Percentiles rank a stretch among this genome's conserved stretches.
These are phyloP conservation scores for Emydura subglobosa DNA, from an alignment of 2,113 vertebrate genomes.

Conservation along the genomic window DNA sequence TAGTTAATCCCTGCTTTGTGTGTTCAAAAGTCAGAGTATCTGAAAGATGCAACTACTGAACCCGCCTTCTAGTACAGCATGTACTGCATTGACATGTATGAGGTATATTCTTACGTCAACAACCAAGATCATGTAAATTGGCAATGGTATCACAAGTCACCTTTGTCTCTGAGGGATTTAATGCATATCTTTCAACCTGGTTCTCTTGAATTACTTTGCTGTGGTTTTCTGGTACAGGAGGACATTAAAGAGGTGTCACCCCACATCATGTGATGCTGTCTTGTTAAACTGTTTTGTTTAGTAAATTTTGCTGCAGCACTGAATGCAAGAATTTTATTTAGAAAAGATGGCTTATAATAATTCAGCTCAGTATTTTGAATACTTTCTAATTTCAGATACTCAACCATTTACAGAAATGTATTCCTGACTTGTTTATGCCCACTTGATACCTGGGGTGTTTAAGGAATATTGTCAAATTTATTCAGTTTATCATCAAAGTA, in stretches of 20 bases:
- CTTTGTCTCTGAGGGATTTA: not conserved
- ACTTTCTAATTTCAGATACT: conserved; percentile 6
- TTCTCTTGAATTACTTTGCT: not conserved
- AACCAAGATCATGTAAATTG: not conserved
- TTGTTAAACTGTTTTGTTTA: conserved; percentile 39
- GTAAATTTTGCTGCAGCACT: not conserved
- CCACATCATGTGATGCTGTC: not conserved
- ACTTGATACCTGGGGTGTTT: not conserved
- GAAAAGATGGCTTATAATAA: not conserved
- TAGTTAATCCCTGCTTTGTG: not conserved
- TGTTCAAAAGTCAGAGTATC: not conserved
- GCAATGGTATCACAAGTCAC: not conserved
- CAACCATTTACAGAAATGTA: not conserved
- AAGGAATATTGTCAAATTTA: conserved; percentile 5
- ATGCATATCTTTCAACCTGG: not conserved
- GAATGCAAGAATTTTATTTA: not conserved
- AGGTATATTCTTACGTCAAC: not conserved
- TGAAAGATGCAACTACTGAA: conserved; percentile 6
- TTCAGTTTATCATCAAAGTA: not conserved
- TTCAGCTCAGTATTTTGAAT: not conserved
- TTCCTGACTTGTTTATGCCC: not conserved
- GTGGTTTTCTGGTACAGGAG: not conserved
- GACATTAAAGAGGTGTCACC: not conserved
- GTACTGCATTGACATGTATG: not conserved
- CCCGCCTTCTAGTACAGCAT: not conserved